Evolutionary conservation across 1,140 invertebrate species (phyloP).

Genomic region (Trichonephila inaurata): DNA sequence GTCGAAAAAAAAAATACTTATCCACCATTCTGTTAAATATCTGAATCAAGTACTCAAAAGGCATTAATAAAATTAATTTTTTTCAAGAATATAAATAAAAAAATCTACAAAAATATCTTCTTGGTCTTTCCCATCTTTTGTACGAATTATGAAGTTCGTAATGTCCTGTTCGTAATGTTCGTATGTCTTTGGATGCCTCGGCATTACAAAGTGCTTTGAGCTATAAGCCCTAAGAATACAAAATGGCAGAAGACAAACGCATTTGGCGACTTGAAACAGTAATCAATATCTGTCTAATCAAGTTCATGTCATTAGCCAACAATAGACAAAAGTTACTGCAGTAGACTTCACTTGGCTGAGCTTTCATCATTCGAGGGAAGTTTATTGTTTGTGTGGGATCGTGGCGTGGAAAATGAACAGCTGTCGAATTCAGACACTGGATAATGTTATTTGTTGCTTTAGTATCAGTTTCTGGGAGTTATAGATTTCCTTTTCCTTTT

Average conservation of each 20-base stretch:
- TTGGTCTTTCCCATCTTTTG: too few species aligned
- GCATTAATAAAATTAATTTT: too few species aligned
- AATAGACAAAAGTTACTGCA: background rate
- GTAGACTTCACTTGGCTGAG: background rate
- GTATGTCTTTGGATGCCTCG: background rate
- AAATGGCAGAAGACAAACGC: background rate
- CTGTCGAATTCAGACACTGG: background rate
- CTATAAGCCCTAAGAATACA: background rate
- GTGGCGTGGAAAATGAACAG: background rate
- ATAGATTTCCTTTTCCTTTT: background rate
- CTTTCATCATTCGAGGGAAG: background rate
- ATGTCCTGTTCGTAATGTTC: too few species aligned
- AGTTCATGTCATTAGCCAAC: conserved; percentile 16
- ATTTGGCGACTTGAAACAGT: background rate
- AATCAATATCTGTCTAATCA: conserved; percentile 30
- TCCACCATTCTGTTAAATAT: too few species aligned
- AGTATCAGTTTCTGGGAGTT: background rate
- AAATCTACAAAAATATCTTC: too few species aligned
- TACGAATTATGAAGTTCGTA: background rate
- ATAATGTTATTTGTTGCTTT: background rate
- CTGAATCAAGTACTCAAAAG: too few species aligned
- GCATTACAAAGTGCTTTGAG: background rate
- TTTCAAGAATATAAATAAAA: too few species aligned
- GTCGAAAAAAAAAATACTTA: too few species aligned
- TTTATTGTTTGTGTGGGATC: background rate